Conservation (phyloP, 2,797 vertebrate genomes). For the Peromyscus attwateri region DNA sequence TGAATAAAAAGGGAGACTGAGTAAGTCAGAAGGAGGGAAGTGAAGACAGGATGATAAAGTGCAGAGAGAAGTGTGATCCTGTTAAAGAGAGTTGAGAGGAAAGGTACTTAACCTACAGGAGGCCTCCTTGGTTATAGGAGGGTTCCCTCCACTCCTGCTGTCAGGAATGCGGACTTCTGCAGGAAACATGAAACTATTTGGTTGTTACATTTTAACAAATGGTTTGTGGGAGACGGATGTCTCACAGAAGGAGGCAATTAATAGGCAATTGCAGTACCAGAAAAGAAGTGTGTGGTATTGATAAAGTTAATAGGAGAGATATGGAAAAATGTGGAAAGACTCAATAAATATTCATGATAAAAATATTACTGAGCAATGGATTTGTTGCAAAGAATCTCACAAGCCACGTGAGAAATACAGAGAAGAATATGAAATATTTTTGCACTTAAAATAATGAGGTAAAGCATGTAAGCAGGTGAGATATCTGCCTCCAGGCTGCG, state of each 20-base stretch:
- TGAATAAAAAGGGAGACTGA: background rate
- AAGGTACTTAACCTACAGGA: background rate
- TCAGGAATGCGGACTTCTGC: background rate
- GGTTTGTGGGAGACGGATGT: background rate
- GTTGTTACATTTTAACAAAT: background rate
- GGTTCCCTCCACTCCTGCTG: background rate
- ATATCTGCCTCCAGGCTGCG: no score
- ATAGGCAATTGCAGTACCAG: background rate
- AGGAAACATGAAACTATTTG: background rate
- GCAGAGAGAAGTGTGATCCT: background rate
- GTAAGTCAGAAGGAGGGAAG: background rate
- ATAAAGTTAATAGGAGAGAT: background rate
- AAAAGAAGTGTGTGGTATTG: background rate
- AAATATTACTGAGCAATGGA: background rate
- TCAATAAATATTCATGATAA: background rate
- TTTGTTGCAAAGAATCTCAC: background rate
- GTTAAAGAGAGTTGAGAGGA: background rate
- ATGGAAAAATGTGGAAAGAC: background rate
- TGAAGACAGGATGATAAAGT: background rate
- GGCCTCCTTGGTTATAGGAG: background rate
- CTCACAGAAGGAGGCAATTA: background rate
- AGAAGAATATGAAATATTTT: background rate
- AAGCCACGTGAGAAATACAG: background rate
- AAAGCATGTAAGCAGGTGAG: no score
- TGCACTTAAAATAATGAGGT: background rate